phyloP scores from a whole-genome alignment of 2,888 invertebrate species.

The Tetragonula carbonaria region DNA sequence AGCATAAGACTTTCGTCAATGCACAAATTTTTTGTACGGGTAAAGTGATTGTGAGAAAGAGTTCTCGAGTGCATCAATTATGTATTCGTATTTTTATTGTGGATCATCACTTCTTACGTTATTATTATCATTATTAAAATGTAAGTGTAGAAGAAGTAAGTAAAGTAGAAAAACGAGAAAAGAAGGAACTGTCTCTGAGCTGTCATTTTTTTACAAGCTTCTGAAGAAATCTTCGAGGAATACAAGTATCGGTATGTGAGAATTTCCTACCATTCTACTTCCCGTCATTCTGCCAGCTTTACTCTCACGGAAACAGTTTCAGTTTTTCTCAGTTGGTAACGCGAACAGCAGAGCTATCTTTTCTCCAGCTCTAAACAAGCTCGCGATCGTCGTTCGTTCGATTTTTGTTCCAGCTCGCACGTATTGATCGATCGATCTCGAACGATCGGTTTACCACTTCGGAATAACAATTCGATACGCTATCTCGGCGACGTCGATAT shows the following conservation, averaged over 20 bases:
- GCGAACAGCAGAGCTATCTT: neutral
- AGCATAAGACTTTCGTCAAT: no score
- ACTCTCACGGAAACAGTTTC: slow-evolving; percentile 55
- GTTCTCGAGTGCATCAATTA: no score
- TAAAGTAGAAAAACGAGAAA: slow-evolving; percentile 27
- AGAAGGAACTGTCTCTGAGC: slow-evolving; percentile 19
- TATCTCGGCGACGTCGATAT: slow-evolving; percentile 5
- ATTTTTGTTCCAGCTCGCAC: slow-evolving; percentile 14
- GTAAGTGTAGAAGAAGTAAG: slow-evolving; percentile 1
- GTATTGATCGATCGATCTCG: slow-evolving; percentile 47
- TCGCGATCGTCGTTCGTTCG: neutral
- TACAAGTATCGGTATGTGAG: slow-evolving; percentile 69
- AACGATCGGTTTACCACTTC: slow-evolving; percentile 25
- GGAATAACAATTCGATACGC: slow-evolving; percentile 23
- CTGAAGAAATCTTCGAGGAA: slow-evolving; percentile 37
- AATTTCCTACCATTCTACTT: slow-evolving; percentile 75
- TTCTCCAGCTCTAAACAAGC: neutral
- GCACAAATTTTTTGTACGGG: no score
- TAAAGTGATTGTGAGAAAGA: no score
- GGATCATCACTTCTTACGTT: no score
- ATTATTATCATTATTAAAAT: no score
- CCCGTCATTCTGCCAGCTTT: slow-evolving; percentile 60
- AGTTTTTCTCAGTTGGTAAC: slow-evolving; percentile 45
- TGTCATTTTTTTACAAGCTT: slow-evolving; percentile 36
- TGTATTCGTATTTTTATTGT: no score